Evolutionary conservation across 92 coral and sea anemone genomes (phyloP), one percentile per base, ranked within the genome.

Genomic region (Paragorgia papillata): DNA sequence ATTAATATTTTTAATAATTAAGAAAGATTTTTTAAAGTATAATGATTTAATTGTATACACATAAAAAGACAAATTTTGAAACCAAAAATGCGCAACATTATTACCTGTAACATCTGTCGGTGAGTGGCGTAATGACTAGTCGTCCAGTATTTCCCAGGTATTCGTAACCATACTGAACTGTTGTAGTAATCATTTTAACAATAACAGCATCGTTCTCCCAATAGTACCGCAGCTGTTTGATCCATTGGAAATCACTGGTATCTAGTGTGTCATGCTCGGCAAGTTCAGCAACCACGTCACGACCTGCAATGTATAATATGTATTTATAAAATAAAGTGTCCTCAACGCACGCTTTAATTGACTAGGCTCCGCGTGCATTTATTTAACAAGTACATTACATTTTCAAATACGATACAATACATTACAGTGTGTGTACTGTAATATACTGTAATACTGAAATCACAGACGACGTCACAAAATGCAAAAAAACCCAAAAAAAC

Each of bases 51-150:
- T 29, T 26, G 5, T 7, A 59, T 37, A 37, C 10, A n/a, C n/a
- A n/a, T n/a, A n/a, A n/a, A n/a, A n/a, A n/a, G n/a, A n/a, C n/a
- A 37, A 10, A 4, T 37, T 37, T 37, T 37, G 43, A 37, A 37
- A 37, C 43, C 10, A 37, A 10, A 37, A 37, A 4, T 4, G 43
- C 43, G 10, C 43, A 37, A 37, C 22, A 24, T 15, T 48, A 85
- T 15, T 61, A 90, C 97, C 97, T 93, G 82, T 94, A 94, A 62
- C 98, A 94, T 71, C 98, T 81, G 85, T 94, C 98, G 13, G 98
- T 94, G 53, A 94, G 89, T 6, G 98, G 98, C 43, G 98, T 94
- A 17, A 94, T 90, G 20, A 94, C 98, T 1, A 94, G 97, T 29
- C 98, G 85, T 7, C 97, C 98, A 35, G 93, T 87, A 90, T 94